Percentiles rank a stretch among this genome's conserved stretches.
phyloP scores from a whole-genome alignment of 2,888 invertebrate genomes.

The Allygus modestus region DNA sequence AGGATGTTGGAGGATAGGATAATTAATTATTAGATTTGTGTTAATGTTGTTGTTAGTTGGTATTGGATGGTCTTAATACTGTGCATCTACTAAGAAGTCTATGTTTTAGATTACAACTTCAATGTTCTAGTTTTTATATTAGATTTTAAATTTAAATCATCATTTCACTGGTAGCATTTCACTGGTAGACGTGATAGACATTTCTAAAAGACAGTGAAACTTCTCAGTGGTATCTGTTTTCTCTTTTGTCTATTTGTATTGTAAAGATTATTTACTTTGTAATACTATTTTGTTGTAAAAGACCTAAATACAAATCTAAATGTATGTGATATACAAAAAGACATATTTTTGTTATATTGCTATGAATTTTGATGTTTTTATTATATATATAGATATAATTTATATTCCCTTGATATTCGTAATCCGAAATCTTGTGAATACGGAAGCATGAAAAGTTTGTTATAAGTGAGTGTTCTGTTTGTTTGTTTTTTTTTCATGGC shows the following conservation, averaged over 20 bases:
- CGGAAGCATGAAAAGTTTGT: not conserved
- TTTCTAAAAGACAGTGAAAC: conserved; percentile 16
- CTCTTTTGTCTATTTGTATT: not conserved
- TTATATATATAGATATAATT: conserved; percentile 26
- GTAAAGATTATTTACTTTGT: not conserved
- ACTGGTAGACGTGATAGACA: conserved; percentile 17
- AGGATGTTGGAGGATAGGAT: conserved; percentile 48
- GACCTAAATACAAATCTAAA: conserved; percentile 41
- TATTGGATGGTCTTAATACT: conserved; percentile 50
- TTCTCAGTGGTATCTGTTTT: conserved; percentile 23
- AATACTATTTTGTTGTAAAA: conserved; percentile 32
- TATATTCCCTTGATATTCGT: conserved; percentile 22
- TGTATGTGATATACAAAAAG: conserved; percentile 57
- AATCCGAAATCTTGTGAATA: not conserved
- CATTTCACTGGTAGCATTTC: conserved; percentile 15
- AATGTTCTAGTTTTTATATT: conserved; percentile 37
- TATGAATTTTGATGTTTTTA: conserved; percentile 51
- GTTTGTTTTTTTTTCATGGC: not conserved
- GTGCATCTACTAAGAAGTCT: conserved; percentile 14
- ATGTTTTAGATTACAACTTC: conserved; percentile 7
- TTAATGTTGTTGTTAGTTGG: conserved; percentile 47
- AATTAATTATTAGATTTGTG: conserved; percentile 45
- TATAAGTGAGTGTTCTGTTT: not conserved
- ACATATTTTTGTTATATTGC: conserved; percentile 56
- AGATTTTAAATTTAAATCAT: not conserved